A percentile compares a stretch with the other conserved stretches of the same genome.
phyloP scores from a whole-genome alignment of 2,888 invertebrate species.

The Campopleginae sp. region DNA sequence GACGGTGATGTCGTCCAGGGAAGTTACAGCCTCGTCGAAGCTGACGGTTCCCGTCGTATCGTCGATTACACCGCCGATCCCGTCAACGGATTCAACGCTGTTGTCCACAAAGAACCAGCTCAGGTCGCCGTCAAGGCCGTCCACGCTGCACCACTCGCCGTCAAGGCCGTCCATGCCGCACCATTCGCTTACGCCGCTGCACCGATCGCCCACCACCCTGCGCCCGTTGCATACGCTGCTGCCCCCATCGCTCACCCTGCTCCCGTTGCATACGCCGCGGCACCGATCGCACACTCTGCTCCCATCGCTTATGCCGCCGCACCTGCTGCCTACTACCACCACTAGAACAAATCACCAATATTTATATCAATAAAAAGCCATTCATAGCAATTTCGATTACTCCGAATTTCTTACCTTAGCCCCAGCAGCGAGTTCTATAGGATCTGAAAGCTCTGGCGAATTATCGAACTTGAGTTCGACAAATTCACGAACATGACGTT shows the following conservation, averaged over 20 bases:
- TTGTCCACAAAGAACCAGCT: slow-evolving; percentile 80
- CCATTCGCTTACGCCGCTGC: slow-evolving; percentile 61
- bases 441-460: not conserved
- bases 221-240: slow-evolving; percentile 85
- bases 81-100: slow-evolving; percentile 81
- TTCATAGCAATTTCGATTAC: slow-evolving; percentile 11
- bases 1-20: slow-evolving; percentile 81
- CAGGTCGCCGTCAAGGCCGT: slow-evolving; percentile 83
- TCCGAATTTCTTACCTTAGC: not conserved
- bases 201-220: slow-evolving; percentile 80
- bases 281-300: slow-evolving; percentile 58
- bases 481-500: not conserved
- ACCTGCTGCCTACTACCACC: slow-evolving; percentile 67
- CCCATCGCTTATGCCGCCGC: slow-evolving; percentile 64
- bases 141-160: slow-evolving; percentile 74
- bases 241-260: slow-evolving; percentile 70
- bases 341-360: slow-evolving; percentile 35
- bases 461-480: not conserved
- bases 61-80: slow-evolving; percentile 81
- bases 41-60: slow-evolving; percentile 83
- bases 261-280: slow-evolving; percentile 67
- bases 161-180: slow-evolving; percentile 66
- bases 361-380: slow-evolving; percentile 63
- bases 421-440: not conserved
- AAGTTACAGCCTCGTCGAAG: slow-evolving; percentile 84